These are phyloP conservation scores for Charaxes varanes DNA, from an alignment of 1,140 invertebrate species.

Conservation along the genomic window DNA sequence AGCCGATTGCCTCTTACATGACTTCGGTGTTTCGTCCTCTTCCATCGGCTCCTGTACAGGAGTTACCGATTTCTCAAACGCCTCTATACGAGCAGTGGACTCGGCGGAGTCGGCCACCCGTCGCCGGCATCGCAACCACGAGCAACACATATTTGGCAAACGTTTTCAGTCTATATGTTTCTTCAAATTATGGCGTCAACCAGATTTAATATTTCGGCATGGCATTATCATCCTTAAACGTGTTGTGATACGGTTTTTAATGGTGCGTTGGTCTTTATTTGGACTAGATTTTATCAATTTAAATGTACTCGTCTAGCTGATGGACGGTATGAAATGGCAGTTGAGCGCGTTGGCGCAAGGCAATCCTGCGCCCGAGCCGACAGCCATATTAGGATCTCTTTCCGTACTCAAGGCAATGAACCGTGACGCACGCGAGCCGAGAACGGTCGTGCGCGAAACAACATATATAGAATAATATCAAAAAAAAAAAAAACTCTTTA, in stretches of 20 bases:
- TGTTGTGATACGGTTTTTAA: too few species aligned
- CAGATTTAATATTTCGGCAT: slow-evolving; percentile 23
- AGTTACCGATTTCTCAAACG: slow-evolving; percentile 34
- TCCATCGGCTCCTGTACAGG: slow-evolving; percentile 26
- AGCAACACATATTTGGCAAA: slow-evolving; percentile 58
- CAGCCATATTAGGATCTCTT: slow-evolving; percentile 65
- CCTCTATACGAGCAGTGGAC: slow-evolving; percentile 31
- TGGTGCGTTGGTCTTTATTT: slow-evolving; percentile 6
- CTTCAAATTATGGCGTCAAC: slow-evolving; percentile 5
- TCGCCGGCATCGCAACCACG: slow-evolving; percentile 56
- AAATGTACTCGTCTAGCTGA: slow-evolving; percentile 40
- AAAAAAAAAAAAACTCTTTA: too few species aligned
- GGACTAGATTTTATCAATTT: slow-evolving; percentile 22
- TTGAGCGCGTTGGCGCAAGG: slow-evolving; percentile 60
- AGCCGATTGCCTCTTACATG: slow-evolving; percentile 49
- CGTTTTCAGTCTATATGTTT: slow-evolving; percentile 30
- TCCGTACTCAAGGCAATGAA: slow-evolving; percentile 68
- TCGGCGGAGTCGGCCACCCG: slow-evolving; percentile 51
- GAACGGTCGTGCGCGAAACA: slow-evolving; percentile 27
- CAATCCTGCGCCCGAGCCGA: slow-evolving; percentile 48
- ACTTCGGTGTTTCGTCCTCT: slow-evolving; percentile 31
- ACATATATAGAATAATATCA: slow-evolving; percentile 15
- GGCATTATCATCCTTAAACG: slow-evolving; percentile 17
- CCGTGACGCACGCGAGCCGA: slow-evolving; percentile 53
- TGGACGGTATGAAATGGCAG: slow-evolving; percentile 44